Evolutionary conservation across 1,140 invertebrate genomes (phyloP).

Genomic region (Trichonephila inaurata): DNA sequence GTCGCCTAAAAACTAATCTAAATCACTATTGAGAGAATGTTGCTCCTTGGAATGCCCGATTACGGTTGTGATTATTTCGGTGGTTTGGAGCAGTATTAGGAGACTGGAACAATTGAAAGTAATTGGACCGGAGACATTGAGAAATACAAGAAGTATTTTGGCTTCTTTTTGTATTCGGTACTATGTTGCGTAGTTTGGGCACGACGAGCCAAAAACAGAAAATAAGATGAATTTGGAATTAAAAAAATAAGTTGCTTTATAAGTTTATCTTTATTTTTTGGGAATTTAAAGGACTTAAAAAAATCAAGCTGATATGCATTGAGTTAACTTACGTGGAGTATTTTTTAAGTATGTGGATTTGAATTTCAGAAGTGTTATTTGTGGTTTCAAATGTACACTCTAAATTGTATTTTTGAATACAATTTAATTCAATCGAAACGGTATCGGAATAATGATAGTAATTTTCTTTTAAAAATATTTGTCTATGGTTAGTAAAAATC

Average conservation of each 20-base stretch:
- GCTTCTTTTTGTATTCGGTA: not conserved
- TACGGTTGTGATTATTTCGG: slow-evolving; percentile 54
- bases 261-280: not conserved
- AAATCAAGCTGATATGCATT: not conserved
- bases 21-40: slow-evolving; percentile 15
- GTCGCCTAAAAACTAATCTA: slow-evolving; percentile 48
- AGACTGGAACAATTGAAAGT: slow-evolving; percentile 38
- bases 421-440: too few species aligned
- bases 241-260: not conserved
- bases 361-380: not conserved
- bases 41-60: slow-evolving; percentile 28
- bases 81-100: slow-evolving; percentile 12
- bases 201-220: not conserved
- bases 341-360: not conserved
- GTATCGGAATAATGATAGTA: too few species aligned
- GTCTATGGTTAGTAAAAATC: too few species aligned
- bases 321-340: not conserved
- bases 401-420: too few species aligned
- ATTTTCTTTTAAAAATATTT: too few species aligned
- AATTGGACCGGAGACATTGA: not conserved
- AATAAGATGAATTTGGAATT: not conserved
- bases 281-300: not conserved
- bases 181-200: not conserved
- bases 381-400: too few species aligned
- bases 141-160: not conserved